A percentile compares a stretch with the other conserved stretches of the same genome.
These are phyloP conservation scores for Sphaeridia pumilis DNA, from an alignment of 2,888 invertebrate genomes.

Conservation along the genomic window DNA sequence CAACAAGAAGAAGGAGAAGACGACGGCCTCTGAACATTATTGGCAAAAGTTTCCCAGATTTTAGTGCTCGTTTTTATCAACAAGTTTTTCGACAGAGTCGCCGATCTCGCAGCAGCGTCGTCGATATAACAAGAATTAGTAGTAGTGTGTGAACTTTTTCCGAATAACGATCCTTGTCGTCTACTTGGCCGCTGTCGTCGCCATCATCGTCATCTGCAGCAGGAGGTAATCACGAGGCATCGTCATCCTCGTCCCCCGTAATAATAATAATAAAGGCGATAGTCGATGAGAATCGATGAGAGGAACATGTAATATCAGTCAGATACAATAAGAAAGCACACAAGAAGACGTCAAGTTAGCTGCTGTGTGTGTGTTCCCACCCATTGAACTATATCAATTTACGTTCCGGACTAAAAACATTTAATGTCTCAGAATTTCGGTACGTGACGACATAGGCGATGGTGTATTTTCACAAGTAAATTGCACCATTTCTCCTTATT, in stretches of 20 bases:
- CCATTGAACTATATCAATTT: slow-evolving; percentile 1
- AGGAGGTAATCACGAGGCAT: no score
- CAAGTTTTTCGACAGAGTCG: slow-evolving; percentile 8
- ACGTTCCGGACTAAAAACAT: neutral
- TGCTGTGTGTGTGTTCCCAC: neutral
- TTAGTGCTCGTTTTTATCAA: slow-evolving; percentile 11
- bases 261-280: no score
- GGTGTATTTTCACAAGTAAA: neutral
- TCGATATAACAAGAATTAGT: neutral
- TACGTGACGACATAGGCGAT: neutral
- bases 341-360: no score
- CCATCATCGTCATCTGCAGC: no score
- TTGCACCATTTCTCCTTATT: slow-evolving; percentile 1
- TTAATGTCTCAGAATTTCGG: neutral
- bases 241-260: no score
- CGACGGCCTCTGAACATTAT: no score
- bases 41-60: slow-evolving; percentile 2
- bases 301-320: no score
- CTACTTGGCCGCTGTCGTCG: no score
- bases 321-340: no score
- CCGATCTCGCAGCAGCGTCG: neutral
- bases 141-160: slow-evolving; percentile 1
- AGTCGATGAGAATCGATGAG: no score
- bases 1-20: neutral
- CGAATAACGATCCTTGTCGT: no score